Percentiles rank a stretch among this genome's conserved stretches.
Conservation (phyloP, 2,113 vertebrate species). For the Gasterosteus aculeatus region DNA sequence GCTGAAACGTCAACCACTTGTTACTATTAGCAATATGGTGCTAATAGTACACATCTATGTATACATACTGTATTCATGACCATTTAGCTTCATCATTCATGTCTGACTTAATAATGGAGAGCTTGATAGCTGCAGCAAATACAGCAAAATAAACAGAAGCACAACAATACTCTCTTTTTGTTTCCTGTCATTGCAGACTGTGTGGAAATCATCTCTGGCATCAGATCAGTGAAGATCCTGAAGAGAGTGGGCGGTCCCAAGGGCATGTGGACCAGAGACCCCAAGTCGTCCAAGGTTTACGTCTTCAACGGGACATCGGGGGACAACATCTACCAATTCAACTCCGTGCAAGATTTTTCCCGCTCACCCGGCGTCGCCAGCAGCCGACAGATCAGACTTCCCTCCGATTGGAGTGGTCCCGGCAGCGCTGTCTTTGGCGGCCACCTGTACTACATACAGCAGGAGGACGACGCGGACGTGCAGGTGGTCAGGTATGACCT, state of each 20-base stretch:
- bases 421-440: conserved; percentile 89
- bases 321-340: conserved; percentile 86
- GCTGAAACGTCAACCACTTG: not conserved
- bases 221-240: conserved; percentile 95
- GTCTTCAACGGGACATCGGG: conserved; percentile 89
- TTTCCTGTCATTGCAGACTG: conserved; percentile 82
- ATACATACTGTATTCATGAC: too few relatives aligned
- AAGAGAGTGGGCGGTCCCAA: conserved; percentile 87
- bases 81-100: too few relatives aligned
- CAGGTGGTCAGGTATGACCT: conserved; percentile 93
- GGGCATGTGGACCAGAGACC: conserved; percentile 93
- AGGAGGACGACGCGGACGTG: conserved; percentile 75
- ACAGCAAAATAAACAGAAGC: not conserved
- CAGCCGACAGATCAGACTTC: conserved; percentile 84
- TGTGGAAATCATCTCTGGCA: conserved; percentile 87
- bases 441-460: conserved; percentile 88
- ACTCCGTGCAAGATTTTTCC: conserved; percentile 87
- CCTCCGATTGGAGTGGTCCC: conserved; percentile 87
- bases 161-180: not conserved
- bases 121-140: not conserved
- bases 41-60: not conserved
- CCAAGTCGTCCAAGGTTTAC: conserved; percentile 88
- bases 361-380: conserved; percentile 80
- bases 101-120: not conserved
- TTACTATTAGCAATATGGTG: not conserved